Conservation (phyloP, 2,113 vertebrate species). For the Cheilinus undulatus region DNA sequence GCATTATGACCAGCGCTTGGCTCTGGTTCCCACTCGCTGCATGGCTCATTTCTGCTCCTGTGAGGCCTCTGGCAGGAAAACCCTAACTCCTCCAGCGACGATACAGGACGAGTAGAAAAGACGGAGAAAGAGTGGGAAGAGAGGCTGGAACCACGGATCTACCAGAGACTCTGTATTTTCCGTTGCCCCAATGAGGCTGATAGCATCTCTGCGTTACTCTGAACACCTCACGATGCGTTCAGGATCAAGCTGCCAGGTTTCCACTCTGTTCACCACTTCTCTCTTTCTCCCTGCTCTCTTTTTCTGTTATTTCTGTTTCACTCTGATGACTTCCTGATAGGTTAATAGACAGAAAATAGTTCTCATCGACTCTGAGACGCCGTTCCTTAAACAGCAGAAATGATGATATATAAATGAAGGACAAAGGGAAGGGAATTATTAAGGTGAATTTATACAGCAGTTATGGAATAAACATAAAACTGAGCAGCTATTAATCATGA, state of each 20-base stretch:
- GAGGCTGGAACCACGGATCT: slow-evolving; percentile 24
- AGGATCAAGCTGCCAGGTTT: slow-evolving; percentile 48
- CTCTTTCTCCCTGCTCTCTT: not conserved
- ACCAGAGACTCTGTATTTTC: slow-evolving; percentile 10
- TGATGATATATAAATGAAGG: not conserved
- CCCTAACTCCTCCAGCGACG: slow-evolving; percentile 6
- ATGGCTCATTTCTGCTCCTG: slow-evolving; percentile 53
- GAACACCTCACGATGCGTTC: slow-evolving; percentile 45
- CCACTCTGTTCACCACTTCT: slow-evolving; percentile 1
- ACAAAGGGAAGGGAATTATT: not conserved
- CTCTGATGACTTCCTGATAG: slow-evolving; percentile 17
- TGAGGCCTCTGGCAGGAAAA: slow-evolving; percentile 60
- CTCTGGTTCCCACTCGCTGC: slow-evolving; percentile 26
- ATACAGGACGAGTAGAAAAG: not conserved
- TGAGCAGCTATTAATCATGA: too few relatives aligned
- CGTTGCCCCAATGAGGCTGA: slow-evolving; percentile 19
- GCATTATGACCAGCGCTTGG: slow-evolving; percentile 48
- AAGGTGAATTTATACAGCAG: too few relatives aligned
- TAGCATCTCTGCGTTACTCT: slow-evolving; percentile 49
- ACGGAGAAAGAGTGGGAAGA: slow-evolving; percentile 58
- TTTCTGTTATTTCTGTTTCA: slow-evolving; percentile 5
- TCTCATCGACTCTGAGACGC: not conserved
- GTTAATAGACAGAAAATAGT: not conserved
- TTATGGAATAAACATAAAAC: not conserved
- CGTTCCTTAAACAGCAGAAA: not conserved